Evolutionary conservation across 37 sponge, comb jelly and placozoan genomes (phyloP).

Genomic region (Sycon ciliatum): DNA sequence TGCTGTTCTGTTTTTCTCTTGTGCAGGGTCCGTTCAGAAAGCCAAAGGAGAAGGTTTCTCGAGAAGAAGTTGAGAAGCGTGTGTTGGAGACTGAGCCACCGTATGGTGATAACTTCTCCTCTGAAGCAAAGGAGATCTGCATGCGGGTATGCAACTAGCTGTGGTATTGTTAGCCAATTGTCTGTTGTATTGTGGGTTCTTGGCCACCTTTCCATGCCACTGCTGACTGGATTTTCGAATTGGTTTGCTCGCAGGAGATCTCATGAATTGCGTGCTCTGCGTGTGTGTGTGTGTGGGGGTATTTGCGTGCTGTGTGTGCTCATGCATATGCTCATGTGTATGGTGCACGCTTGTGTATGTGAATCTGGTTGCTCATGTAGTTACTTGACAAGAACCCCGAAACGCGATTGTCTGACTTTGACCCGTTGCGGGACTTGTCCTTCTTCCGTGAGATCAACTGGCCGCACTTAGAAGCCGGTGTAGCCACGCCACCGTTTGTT

Average conservation of each 20-base stretch:
- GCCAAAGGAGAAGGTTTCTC: conserved; percentile 67
- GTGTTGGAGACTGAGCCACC: conserved; percentile 52
- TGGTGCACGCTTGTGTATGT: too few relatives aligned
- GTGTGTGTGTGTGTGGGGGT: too few relatives aligned
- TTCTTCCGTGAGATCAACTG: conserved; percentile 78
- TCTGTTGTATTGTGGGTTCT: too few relatives aligned
- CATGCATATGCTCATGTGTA: too few relatives aligned
- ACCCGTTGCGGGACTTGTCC: conserved; percentile 55
- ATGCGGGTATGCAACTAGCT: too few relatives aligned
- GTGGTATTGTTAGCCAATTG: too few relatives aligned
- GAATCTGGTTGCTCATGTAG: conserved; percentile 27
- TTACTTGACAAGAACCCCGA: conserved; percentile 65
- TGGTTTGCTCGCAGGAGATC: too few relatives aligned
- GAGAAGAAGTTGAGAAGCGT: conserved; percentile 81
- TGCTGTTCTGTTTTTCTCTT: neutral
- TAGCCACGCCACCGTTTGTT: conserved; percentile 59
- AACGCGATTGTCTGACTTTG: conserved; percentile 52
- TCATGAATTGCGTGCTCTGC: too few relatives aligned
- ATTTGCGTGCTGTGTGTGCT: too few relatives aligned
- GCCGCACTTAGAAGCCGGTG: conserved; percentile 71
- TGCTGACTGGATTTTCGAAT: too few relatives aligned
- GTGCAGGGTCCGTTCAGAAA: conserved; percentile 70
- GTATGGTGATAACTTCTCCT: conserved; percentile 61
- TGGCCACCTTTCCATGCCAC: too few relatives aligned
- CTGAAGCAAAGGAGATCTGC: conserved; percentile 56